Conservation (phyloP, 2,797 vertebrate genomes). For the Oceanodroma leucorhoa region DNA sequence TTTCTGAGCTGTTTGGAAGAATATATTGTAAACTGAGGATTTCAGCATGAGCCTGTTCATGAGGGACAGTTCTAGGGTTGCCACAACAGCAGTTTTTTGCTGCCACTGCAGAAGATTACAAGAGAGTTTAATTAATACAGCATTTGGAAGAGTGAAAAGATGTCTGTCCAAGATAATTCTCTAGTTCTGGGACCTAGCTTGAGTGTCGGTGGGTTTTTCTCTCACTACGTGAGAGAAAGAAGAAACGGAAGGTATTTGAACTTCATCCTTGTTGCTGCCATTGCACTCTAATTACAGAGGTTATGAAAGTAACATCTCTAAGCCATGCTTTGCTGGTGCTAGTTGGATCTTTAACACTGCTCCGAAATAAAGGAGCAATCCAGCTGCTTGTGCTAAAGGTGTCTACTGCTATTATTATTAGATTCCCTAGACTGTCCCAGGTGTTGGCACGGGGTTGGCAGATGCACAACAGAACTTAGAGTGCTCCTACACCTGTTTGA, state of each 20-base stretch:
- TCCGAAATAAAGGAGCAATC: neutral
- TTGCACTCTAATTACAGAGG: neutral
- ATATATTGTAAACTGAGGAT: neutral
- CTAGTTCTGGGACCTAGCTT: neutral
- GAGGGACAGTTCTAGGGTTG: neutral
- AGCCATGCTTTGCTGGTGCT: neutral
- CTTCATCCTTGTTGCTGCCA: neutral
- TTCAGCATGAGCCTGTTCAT: neutral
- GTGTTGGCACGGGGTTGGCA: neutral
- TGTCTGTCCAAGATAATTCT: neutral
- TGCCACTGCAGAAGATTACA: neutral
- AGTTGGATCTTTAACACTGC: neutral
- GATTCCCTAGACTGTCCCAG: neutral
- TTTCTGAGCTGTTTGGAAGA: neutral
- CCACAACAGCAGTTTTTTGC: neutral
- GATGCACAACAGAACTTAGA: neutral
- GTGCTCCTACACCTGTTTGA: neutral
- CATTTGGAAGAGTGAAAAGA: slow-evolving; percentile 23
- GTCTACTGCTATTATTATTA: neutral
- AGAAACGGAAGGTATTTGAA: neutral
- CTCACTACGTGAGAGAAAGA: neutral
- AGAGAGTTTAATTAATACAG: neutral
- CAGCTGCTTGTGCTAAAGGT: neutral
- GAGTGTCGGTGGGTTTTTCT: neutral
- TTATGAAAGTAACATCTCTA: neutral